Percentiles rank a stretch among this genome's conserved stretches.
Conservation (phyloP, 2,888 invertebrate species). For the Phania funesta region DNA sequence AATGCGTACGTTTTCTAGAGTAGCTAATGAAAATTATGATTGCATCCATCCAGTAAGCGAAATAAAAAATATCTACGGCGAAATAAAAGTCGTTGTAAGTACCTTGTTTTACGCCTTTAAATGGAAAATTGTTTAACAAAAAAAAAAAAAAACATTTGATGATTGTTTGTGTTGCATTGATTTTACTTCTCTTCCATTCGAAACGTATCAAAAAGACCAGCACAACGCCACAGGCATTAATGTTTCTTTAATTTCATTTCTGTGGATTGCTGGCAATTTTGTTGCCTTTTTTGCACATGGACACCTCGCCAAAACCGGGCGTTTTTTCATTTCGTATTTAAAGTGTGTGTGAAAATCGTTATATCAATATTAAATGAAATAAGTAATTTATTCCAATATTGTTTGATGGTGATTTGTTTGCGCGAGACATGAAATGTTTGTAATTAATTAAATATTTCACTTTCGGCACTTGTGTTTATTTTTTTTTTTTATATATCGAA, state of each 20-base stretch:
- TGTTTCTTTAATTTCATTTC: constrained; percentile 48
- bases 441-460: constrained; percentile 29
- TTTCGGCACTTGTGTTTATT: constrained; percentile 47
- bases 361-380: constrained; percentile 6
- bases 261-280: constrained; percentile 18
- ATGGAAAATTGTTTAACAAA: constrained; percentile 56
- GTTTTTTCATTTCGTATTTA: constrained; percentile 7
- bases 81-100: constrained; percentile 31
- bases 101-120: constrained; percentile 42
- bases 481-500: no score
- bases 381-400: constrained; percentile 34
- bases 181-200: not conserved
- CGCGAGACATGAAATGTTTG: constrained; percentile 46
- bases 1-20: constrained; percentile 60
- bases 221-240: constrained; percentile 57
- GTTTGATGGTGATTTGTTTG: constrained; percentile 46
- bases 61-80: not conserved
- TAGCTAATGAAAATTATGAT: constrained; percentile 27
- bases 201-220: constrained; percentile 10
- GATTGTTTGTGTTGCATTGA: constrained; percentile 8
- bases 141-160: no score
- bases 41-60: not conserved
- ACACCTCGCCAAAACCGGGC: constrained; percentile 2
- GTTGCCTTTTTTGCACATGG: not conserved
- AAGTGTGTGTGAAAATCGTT: constrained; percentile 27